A percentile compares a stretch with the other conserved stretches of the same genome.
Evolutionary conservation across 2,888 invertebrate genomes (phyloP).

Genomic region (Nephrotoma guestfalica): DNA sequence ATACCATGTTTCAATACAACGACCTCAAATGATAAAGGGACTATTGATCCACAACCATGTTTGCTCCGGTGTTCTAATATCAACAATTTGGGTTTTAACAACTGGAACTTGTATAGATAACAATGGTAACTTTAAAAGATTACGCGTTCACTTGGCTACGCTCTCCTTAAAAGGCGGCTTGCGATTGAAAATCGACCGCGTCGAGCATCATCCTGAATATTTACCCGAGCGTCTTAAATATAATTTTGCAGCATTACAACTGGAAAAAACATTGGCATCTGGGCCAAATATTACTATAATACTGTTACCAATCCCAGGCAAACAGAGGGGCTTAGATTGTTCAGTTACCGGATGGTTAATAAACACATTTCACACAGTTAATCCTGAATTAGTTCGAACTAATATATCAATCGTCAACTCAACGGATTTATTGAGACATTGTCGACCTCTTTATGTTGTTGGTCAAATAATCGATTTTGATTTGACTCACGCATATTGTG

Average conservation of each 20-base stretch:
- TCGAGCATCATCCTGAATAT: background rate
- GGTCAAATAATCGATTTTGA: background rate
- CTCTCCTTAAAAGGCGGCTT: background rate
- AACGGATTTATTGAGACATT: background rate
- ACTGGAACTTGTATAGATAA: background rate
- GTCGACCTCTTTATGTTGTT: background rate
- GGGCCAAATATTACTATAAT: background rate
- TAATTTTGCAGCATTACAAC: background rate
- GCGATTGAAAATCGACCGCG: background rate
- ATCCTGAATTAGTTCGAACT: background rate
- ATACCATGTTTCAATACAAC: background rate
- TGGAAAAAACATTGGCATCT: background rate
- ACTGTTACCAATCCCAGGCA: background rate
- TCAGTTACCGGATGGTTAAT: background rate
- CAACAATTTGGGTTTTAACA: background rate
- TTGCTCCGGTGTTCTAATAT: background rate
- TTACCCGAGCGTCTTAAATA: background rate
- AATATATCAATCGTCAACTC: background rate
- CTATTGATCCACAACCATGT: background rate
- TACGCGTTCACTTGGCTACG: background rate
- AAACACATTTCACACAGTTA: background rate
- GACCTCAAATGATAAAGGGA: background rate
- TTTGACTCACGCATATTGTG: background rate
- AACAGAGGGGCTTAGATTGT: background rate
- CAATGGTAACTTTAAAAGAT: background rate